Evolutionary conservation across 2,797 vertebrate genomes (phyloP), one percentile per base, ranked within the genome.

Genomic region (Peromyscus melanophrys): DNA sequence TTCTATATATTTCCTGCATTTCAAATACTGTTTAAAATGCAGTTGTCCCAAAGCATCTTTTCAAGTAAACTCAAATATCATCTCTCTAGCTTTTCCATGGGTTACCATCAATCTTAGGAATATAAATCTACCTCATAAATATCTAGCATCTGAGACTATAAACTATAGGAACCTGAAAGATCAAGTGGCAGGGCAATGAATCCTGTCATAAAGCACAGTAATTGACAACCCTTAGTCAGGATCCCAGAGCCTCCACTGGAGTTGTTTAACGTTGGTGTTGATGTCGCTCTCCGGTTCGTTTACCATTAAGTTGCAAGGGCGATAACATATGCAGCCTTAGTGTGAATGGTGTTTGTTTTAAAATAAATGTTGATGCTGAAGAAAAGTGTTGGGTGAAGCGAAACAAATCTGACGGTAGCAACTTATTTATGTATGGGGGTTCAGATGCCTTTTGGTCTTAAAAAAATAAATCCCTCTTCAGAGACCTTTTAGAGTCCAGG

Each of bases 321-420:
- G 97, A 95, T 97, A 97, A 96, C 96, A 81, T 93, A 92, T 97
- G 96, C 96, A 71, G 29, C 89, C 73, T 92, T 84, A 37, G 91
- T 96, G 97, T 92, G 92, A 97, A 80, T 63, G 75, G 83, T 93
- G 89, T 97, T 97, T 98, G 96, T 97, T 98, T 97, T 97, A 97
- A 97, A 97, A 97, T 97, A 97, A 98, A 97, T 84, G 93, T 97
- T 97, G 96, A 93, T 92, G 65, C 80, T 97, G 89, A 95, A 96
- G 75, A 61, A 97, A 95, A 85, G 95, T 96, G 95, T 96, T 96
- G 88, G 80, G 8, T 95, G 71, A 95, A 91, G 46, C 12, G 89
- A 96, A 95, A 94, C 94, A 97, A 97, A 88, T 73, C 82, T 73
- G 63, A 93, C 59, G 61, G 69, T 77, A 92, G 83, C 78, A 94